Evolutionary conservation across 2,888 invertebrate species (phyloP).

Genomic region (Eristalinus aeneus): DNA sequence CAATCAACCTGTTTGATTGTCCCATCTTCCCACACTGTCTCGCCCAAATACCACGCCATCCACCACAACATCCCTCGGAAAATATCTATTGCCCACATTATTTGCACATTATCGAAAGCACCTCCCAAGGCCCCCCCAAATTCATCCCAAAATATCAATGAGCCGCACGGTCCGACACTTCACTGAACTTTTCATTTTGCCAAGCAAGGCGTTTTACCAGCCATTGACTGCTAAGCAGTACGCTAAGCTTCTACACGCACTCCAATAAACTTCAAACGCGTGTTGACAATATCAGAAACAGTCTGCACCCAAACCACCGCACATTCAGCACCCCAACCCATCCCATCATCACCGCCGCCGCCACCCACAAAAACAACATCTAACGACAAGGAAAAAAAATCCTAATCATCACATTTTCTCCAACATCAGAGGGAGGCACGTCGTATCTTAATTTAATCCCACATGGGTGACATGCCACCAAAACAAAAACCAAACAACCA

Average conservation of each 20-base stretch:
- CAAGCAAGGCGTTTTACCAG: conserved; percentile 36
- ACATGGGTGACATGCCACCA: conserved; percentile 67
- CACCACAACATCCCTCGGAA: background rate
- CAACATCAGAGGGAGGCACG: conserved; percentile 62
- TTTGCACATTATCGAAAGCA: conserved; percentile 50
- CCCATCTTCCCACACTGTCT: background rate
- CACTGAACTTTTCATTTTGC: conserved; percentile 38
- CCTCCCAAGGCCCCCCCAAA: conserved; percentile 17
- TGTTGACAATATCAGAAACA: conserved; percentile 45
- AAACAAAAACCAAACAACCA: conserved; percentile 28
- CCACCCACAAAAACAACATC: background rate
- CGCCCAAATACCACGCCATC: background rate
- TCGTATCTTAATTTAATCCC: conserved; percentile 70
- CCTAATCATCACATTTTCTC: conserved; percentile 66
- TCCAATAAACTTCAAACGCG: conserved; percentile 56
- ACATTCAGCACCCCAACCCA: background rate
- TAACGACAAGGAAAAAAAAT: conserved; percentile 40
- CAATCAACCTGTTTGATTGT: conserved; percentile 52
- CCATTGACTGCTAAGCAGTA: conserved; percentile 36
- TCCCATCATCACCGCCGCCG: background rate
- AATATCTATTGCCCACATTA: conserved; percentile 51
- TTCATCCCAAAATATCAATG: conserved; percentile 56
- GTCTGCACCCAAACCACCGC: background rate
- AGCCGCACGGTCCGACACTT: conserved; percentile 44
- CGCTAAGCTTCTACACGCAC: conserved; percentile 46